phyloP scores from a whole-genome alignment of 2,888 invertebrate genomes.

The Cerastis rubricosa region DNA sequence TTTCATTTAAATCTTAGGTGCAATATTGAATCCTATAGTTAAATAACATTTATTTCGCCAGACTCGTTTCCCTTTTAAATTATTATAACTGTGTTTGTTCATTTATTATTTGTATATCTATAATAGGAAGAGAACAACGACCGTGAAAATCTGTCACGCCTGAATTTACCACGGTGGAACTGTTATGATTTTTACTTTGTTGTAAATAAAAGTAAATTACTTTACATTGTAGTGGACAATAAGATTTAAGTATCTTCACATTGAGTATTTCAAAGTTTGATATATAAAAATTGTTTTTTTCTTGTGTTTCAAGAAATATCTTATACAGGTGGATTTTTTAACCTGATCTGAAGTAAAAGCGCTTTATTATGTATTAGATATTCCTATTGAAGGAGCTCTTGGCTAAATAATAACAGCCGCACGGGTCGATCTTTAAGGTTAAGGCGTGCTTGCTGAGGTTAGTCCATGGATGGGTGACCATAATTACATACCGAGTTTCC shows the following conservation, averaged over 20 bases:
- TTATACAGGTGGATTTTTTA: not conserved
- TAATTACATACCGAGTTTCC: too few species aligned
- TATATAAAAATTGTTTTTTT: not conserved
- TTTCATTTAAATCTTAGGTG: too few species aligned
- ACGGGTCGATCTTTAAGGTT: too few species aligned
- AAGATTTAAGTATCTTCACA: not conserved
- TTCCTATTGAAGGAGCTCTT: too few species aligned
- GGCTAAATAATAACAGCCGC: too few species aligned
- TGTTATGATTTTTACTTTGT: slow-evolving; percentile 31
- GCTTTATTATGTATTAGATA: too few species aligned
- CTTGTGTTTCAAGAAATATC: not conserved
- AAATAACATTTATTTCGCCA: too few species aligned
- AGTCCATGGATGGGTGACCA: too few species aligned
- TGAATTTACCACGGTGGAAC: slow-evolving; percentile 34
- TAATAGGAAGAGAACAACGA: not conserved
- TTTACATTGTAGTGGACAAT: slow-evolving; percentile 13
- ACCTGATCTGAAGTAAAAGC: too few species aligned
- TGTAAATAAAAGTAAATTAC: slow-evolving; percentile 3
- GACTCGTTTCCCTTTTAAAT: not conserved
- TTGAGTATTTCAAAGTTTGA: not conserved
- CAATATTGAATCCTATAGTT: too few species aligned
- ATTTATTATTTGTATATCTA: not conserved
- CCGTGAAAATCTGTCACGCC: slow-evolving; percentile 44
- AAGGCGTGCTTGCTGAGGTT: too few species aligned
- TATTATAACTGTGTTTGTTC: not conserved